These are phyloP conservation scores for Baronia brevicornis DNA, from an alignment of 2,888 invertebrate genomes.

Conservation along the genomic window DNA sequence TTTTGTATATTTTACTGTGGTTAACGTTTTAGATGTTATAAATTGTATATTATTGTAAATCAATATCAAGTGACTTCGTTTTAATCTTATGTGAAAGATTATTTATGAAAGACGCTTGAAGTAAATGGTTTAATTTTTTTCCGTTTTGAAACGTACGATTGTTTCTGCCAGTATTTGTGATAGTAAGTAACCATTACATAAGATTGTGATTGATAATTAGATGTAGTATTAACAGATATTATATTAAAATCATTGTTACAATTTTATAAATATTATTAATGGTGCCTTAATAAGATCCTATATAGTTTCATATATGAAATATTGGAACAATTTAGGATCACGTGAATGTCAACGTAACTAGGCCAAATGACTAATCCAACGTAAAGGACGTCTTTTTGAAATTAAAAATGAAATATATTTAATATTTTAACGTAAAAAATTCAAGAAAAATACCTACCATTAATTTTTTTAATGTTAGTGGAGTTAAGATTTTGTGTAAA, in stretches of 20 bases:
- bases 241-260: constrained; percentile 40
- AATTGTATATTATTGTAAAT: constrained; percentile 18
- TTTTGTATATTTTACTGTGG: constrained; percentile 8
- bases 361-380: no score
- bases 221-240: constrained; percentile 29
- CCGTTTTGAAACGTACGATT: constrained; percentile 2
- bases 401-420: no score
- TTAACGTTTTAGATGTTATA: constrained; percentile 2
- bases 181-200: constrained; percentile 41
- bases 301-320: no score
- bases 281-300: no score
- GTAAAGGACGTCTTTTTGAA: no score
- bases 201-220: constrained; percentile 15
- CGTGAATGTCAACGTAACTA: no score
- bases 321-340: no score
- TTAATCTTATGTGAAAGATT: constrained; percentile 66
- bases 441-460: no score
- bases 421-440: no score
- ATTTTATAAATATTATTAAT: constrained; percentile 39
- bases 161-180: constrained; percentile 28
- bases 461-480: no score
- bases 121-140: constrained; percentile 18
- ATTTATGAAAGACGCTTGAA: constrained; percentile 56
- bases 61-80: constrained; percentile 52
- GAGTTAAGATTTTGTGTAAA: no score